Evolutionary conservation across 30 jellyfish, hydroid and myxozoan genomes (phyloP).

Genomic region (Haliclystus octoradiatus): DNA sequence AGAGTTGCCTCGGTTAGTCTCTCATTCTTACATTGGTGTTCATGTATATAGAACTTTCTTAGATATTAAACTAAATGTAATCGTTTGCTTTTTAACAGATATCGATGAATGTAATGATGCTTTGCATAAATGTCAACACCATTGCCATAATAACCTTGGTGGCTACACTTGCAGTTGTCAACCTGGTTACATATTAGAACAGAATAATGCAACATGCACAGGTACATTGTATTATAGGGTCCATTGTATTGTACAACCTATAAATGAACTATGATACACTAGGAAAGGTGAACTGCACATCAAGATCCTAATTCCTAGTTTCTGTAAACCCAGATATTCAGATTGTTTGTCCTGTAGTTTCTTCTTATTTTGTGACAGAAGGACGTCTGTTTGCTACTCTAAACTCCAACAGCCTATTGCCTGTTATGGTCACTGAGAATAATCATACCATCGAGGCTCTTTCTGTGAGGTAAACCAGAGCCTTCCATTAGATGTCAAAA

Average conservation of each 20-base stretch:
- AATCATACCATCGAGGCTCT: too few species aligned
- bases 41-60: background rate
- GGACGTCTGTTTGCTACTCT: background rate
- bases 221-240: conserved; percentile 21
- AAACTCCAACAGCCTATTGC: too few species aligned
- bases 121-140: conserved; percentile 44
- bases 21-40: background rate
- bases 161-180: conserved; percentile 64
- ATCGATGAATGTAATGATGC: conserved; percentile 48
- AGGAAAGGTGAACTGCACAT: too few species aligned
- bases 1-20: conserved; percentile 58
- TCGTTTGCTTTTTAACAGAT: conserved; percentile 15
- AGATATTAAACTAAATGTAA: background rate
- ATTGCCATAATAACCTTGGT: conserved; percentile 59
- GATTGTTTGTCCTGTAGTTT: too few species aligned
- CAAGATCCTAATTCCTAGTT: too few species aligned
- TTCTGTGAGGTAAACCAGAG: too few species aligned
- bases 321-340: too few species aligned
- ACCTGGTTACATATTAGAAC: conserved; percentile 47
- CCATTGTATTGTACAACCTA: too few species aligned
- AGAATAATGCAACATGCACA: conserved; percentile 43
- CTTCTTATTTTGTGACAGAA: too few species aligned
- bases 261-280: too few species aligned
- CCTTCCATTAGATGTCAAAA: too few species aligned
- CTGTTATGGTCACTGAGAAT: too few species aligned